Conservation (phyloP, 53 echinoderm and acorn worm species). For the Mesocentrotus franciscanus region DNA sequence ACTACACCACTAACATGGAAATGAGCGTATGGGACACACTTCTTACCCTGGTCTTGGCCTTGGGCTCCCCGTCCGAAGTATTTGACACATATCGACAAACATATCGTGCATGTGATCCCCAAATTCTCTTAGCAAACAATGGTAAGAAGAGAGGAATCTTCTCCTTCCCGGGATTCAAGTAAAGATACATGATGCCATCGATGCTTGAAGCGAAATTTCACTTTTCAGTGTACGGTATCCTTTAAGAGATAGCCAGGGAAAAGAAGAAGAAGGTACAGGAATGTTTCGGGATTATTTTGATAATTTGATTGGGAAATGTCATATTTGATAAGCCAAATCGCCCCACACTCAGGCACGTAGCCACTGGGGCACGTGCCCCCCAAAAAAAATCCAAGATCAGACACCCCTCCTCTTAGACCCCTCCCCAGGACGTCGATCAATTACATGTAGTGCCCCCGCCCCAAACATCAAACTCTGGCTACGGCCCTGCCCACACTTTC, state of each 20-base stretch:
- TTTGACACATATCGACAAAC: conserved; percentile 6
- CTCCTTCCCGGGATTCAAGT: background rate
- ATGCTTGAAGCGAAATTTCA: background rate
- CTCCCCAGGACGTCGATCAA: too few species aligned
- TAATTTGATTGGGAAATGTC: too few species aligned
- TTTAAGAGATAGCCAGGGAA: background rate
- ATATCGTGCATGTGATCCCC: background rate
- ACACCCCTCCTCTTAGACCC: too few species aligned
- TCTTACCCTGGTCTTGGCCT: background rate
- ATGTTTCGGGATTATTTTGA: too few species aligned
- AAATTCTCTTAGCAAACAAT: background rate
- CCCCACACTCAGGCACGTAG: too few species aligned
- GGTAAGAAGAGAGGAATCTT: conserved; percentile 24
- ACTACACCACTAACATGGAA: background rate
- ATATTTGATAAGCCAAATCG: too few species aligned
- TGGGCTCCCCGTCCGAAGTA: background rate
- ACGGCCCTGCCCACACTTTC: too few species aligned
- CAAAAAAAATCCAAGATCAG: too few species aligned
- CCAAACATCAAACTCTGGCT: too few species aligned
- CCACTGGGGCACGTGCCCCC: too few species aligned
- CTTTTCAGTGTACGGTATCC: background rate
- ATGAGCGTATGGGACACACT: background rate
- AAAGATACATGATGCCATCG: conserved; percentile 17
- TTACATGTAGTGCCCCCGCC: too few species aligned
- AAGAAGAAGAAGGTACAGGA: too few species aligned